phyloP scores from a whole-genome alignment of 1,140 invertebrate genomes.

The Centruroides vittatus region DNA sequence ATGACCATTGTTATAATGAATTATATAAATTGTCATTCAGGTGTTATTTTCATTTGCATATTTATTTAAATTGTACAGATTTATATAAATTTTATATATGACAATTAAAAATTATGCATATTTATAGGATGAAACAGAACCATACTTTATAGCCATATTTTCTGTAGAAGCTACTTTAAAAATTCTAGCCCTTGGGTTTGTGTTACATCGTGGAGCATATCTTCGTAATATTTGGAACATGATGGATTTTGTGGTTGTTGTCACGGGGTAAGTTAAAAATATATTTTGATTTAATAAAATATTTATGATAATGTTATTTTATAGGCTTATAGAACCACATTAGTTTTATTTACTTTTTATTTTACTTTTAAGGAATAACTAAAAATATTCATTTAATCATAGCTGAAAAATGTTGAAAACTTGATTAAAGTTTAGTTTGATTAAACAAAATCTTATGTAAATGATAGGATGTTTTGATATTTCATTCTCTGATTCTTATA shows the following conservation, averaged over 20 bases:
- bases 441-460: no score
- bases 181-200: slow-evolving; percentile 98
- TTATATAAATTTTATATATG: no score
- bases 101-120: no score
- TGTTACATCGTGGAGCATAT: slow-evolving; percentile 97
- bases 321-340: neutral
- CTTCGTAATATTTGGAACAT: slow-evolving; percentile 99
- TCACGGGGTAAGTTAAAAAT: slow-evolving; percentile 82
- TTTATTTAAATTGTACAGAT: no score
- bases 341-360: neutral
- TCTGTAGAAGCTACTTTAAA: slow-evolving; percentile 99
- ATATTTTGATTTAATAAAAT: neutral
- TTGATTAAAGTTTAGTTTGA: no score
- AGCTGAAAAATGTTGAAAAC: neutral
- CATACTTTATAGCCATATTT: slow-evolving; percentile 99
- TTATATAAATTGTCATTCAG: no score
- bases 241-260: slow-evolving; percentile 99
- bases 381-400: neutral
- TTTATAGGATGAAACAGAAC: slow-evolving; percentile 89
- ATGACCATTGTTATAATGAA: no score
- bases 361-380: neutral
- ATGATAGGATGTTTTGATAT: no score
- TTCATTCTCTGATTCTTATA: no score
- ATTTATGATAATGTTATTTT: neutral
- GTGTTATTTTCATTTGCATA: no score